phyloP scores from a whole-genome alignment of 2,797 vertebrate species.

The Lerista edwardsae region DNA sequence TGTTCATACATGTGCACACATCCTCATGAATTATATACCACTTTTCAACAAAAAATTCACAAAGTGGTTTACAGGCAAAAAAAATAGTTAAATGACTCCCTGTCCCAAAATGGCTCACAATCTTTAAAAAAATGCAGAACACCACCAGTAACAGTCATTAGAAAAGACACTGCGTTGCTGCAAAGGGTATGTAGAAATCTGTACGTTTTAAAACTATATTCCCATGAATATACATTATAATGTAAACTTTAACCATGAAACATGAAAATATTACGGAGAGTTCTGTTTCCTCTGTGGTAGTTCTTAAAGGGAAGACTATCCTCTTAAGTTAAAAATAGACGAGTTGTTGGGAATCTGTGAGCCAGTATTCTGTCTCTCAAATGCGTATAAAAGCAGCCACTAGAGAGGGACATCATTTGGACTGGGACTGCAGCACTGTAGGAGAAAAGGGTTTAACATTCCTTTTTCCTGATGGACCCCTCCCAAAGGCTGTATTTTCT shows the following conservation, averaged over 20 bases:
- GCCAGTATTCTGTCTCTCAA: not conserved
- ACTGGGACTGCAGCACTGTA: not conserved
- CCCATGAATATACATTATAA: too few species aligned
- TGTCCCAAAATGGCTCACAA: too few species aligned
- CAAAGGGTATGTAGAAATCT: not conserved
- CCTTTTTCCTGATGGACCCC: not conserved
- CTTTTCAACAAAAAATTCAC: too few species aligned
- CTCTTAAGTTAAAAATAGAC: not conserved
- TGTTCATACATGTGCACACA: too few species aligned
- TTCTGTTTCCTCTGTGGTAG: not conserved
- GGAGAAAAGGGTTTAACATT: not conserved
- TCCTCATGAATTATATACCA: too few species aligned
- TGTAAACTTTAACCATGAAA: too few species aligned
- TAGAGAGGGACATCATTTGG: not conserved
- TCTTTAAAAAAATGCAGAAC: too few species aligned
- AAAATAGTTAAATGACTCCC: too few species aligned
- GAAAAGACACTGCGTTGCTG: too few species aligned
- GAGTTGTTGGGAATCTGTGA: not conserved
- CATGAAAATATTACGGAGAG: not conserved
- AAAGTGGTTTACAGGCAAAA: too few species aligned
- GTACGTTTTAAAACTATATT: not conserved
- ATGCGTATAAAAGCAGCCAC: not conserved
- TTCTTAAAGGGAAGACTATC: not conserved
- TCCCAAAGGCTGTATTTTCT: not conserved
- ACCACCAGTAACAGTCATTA: too few species aligned